Evolutionary conservation across 2,113 vertebrate genomes (phyloP), one percentile per base, ranked within the genome.

Genomic region (Phylloscopus trochiloides): DNA sequence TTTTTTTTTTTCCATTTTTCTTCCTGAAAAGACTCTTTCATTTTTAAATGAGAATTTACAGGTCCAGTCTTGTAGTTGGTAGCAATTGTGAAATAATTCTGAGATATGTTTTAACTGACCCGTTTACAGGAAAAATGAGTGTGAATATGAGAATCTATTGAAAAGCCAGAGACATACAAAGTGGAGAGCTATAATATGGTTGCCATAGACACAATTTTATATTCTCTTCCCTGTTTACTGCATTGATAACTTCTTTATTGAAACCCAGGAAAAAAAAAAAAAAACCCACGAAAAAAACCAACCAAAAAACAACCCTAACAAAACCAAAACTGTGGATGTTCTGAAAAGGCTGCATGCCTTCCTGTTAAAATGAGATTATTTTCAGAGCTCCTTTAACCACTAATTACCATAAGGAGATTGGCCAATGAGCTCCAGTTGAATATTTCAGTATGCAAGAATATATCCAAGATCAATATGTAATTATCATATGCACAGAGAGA

Each of bases 201-300:
- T 96, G 67, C 90, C 73, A 95, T 95, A 96, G 91, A 85, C 92
- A 95, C 94, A 92, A 87, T 95, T 93, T 88, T 47, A 32, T 91
- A 66, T 63, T 84, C 62, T 61, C 17, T 72, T 85, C 45, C 84
- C n/a, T 92, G 47, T 91, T 91, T 92, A 70, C 54, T 94, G 74
- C 62, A 58, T 62, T 91, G 81, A 62, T 85, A 90, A 90, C 62
- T 85, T 31, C 17, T 82, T 92, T 86, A 67, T 76, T 76, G 67
- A 90, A 91, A 88, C 61, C 32, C 32, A 63, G 38, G 8, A 5
- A 11, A 29, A 55, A 45, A 45, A 20, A 5, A n/a, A 15, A 14
- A 57, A n/a, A 54, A 19, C 17, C 31, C 3, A 12, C 8, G 12
- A 4, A 17, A 3, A 24, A 20, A 45, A 40, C 58, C 2, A 36